Evolutionary conservation across 2,113 vertebrate species (phyloP).

Genomic region (Mola mola): DNA sequence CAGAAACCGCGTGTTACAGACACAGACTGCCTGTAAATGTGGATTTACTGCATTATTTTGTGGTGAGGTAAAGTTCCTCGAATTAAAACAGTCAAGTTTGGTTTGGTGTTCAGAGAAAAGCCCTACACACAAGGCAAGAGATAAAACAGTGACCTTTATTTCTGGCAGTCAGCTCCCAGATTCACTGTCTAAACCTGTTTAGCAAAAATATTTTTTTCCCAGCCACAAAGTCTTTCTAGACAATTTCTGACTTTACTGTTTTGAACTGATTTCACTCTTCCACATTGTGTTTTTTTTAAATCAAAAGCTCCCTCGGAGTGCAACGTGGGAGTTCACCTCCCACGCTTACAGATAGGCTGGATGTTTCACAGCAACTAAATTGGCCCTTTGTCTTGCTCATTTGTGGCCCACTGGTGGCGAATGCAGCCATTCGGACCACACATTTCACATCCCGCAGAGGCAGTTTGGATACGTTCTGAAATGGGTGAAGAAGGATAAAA

Average conservation of each 20-base stretch:
- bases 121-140: no score
- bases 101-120: no score
- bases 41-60: neutral
- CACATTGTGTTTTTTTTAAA: no score
- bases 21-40: no score
- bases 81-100: neutral
- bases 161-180: neutral
- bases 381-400: constrained; percentile 63
- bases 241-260: constrained; percentile 51
- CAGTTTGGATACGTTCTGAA: constrained; percentile 29
- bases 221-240: neutral
- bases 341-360: constrained; percentile 42
- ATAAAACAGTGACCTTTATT: neutral
- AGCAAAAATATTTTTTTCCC: neutral
- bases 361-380: constrained; percentile 64
- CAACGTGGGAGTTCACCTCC: constrained; percentile 45
- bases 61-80: neutral
- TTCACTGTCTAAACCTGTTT: constrained; percentile 7
- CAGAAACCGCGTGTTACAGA: no score
- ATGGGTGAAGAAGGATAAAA: constrained; percentile 25
- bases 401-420: constrained; percentile 67
- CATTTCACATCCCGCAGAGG: constrained; percentile 29
- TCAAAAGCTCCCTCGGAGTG: constrained; percentile 10
- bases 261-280: constrained; percentile 54
- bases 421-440: constrained; percentile 32